Evolutionary conservation across 1,140 invertebrate species (phyloP).

Genomic region (Cyclina sinensis): DNA sequence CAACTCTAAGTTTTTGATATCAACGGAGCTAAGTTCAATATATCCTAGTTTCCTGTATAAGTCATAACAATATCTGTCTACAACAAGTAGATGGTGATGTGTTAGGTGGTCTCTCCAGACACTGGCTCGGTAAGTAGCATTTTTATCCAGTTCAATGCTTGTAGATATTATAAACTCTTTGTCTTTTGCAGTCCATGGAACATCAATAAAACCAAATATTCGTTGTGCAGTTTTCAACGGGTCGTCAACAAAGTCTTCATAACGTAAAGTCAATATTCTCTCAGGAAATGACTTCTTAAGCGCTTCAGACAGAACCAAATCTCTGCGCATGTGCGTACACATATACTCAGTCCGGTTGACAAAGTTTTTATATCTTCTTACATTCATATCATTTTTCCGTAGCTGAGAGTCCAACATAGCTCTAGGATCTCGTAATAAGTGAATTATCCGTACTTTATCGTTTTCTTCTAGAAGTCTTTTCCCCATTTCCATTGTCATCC

Average conservation of each 20-base stretch:
- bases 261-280: slow-evolving; percentile 34
- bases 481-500: slow-evolving; percentile 11
- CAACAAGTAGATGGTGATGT: neutral
- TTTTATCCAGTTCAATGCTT: neutral
- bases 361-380: neutral
- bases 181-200: neutral
- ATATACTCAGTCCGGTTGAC: slow-evolving; percentile 9
- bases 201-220: slow-evolving; percentile 29
- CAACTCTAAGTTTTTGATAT: slow-evolving; percentile 13
- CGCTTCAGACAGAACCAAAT: neutral
- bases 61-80: neutral
- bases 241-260: slow-evolving; percentile 48
- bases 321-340: neutral
- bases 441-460: slow-evolving; percentile 27
- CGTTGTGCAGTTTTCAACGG: slow-evolving; percentile 5
- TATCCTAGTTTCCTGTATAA: slow-evolving; percentile 1
- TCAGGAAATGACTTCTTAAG: slow-evolving; percentile 21
- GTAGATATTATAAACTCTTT: slow-evolving; percentile 10
- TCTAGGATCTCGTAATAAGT: slow-evolving; percentile 59
- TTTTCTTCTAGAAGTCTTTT: neutral
- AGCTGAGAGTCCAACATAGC: slow-evolving; percentile 61
- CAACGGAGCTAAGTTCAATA: neutral
- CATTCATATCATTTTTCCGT: slow-evolving; percentile 56
- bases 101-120: slow-evolving; percentile 90
- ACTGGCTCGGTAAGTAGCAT: slow-evolving; percentile 92